phyloP scores from a whole-genome alignment of 2,797 vertebrate species.

The Danio tinwini region DNA sequence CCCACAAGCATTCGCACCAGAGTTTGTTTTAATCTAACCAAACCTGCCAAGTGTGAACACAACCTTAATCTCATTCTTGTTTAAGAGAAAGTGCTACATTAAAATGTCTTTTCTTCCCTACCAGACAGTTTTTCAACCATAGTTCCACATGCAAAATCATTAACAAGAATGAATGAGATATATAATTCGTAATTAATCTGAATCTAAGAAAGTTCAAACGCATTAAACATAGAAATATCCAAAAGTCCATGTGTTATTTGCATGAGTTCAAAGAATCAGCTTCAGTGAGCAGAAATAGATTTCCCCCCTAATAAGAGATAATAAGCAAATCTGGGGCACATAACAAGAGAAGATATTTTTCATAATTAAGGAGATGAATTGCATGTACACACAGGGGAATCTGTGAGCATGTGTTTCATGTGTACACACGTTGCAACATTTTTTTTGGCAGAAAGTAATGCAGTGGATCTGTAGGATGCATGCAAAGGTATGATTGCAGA shows the following conservation, averaged over 20 bases:
- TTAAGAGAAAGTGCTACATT: too few relatives aligned
- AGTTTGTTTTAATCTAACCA: too few relatives aligned
- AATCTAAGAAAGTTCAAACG: not conserved
- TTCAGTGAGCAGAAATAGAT: conserved; percentile 22
- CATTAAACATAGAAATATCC: not conserved
- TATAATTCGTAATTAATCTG: not conserved
- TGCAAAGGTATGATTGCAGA: not conserved
- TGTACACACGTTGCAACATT: not conserved
- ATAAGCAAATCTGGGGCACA: conserved; percentile 51
- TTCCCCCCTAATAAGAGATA: conserved; percentile 35
- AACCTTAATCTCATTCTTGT: too few relatives aligned
- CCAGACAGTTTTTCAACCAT: too few relatives aligned
- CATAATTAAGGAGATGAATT: conserved; percentile 46
- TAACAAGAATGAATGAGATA: not conserved
- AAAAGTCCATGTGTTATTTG: conserved; percentile 21
- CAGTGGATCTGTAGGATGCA: not conserved
- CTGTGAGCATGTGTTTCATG: conserved; percentile 5
- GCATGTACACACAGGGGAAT: conserved; percentile 22
- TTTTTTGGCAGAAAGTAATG: not conserved
- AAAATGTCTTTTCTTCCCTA: too few relatives aligned
- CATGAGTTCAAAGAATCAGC: conserved; percentile 15
- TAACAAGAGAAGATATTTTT: conserved; percentile 37
- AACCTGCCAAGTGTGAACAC: too few relatives aligned
- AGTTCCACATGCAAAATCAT: not conserved
- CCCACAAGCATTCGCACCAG: too few relatives aligned